These are phyloP conservation scores for Tachina fera DNA, from an alignment of 2,888 invertebrate genomes.

Conservation along the genomic window DNA sequence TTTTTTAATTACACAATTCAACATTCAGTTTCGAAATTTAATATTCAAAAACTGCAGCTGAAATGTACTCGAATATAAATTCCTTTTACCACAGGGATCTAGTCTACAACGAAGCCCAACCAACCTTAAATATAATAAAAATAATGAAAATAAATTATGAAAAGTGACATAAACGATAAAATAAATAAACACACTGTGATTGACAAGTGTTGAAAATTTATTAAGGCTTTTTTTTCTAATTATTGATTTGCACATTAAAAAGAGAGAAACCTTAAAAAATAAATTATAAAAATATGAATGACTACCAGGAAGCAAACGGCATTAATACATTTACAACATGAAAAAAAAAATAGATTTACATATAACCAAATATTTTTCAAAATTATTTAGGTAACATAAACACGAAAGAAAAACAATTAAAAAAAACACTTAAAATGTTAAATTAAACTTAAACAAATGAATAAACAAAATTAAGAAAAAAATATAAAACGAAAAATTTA, in stretches of 20 bases:
- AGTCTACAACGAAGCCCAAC: not conserved
- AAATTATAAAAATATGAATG: conserved; percentile 26
- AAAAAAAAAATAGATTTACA: not conserved
- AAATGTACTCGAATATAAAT: conserved; percentile 34
- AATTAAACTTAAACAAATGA: conserved; percentile 43
- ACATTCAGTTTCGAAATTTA: conserved; percentile 43
- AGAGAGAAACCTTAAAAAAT: conserved; percentile 58
- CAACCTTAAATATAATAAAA: conserved; percentile 13
- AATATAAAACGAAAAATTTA: conserved; percentile 9
- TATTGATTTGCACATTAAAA: not conserved
- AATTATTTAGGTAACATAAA: not conserved
- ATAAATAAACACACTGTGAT: conserved; percentile 57
- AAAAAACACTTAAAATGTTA: conserved; percentile 55
- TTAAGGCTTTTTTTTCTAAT: conserved; percentile 26
- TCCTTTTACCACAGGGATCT: not conserved
- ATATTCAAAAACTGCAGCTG: conserved; percentile 56
- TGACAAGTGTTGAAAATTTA: conserved; percentile 66
- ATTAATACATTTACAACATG: conserved; percentile 35
- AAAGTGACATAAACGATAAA: conserved; percentile 54
- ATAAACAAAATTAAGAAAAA: conserved; percentile 55
- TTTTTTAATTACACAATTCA: not conserved
- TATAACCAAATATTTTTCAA: conserved; percentile 20
- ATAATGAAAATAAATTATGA: conserved; percentile 44
- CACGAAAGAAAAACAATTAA: conserved; percentile 14
- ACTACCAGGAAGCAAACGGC: conserved; percentile 36